Conservation (phyloP, 2,113 vertebrate genomes). For the Poecile atricapillus region DNA sequence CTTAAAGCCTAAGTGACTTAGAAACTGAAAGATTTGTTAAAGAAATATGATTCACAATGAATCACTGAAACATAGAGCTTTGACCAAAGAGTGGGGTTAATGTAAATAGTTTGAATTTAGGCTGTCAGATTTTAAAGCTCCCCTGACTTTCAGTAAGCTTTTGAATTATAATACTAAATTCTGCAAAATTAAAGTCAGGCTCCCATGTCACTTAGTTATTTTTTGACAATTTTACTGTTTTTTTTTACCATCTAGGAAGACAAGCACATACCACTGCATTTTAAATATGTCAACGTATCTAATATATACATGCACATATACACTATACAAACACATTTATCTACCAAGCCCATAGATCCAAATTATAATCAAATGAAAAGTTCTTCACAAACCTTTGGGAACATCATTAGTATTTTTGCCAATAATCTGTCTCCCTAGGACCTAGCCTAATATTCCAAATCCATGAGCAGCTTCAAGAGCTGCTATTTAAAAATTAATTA, state of each 20-base stretch:
- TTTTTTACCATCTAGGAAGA: background rate
- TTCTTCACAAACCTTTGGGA: slow-evolving; percentile 10
- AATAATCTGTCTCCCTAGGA: slow-evolving; percentile 5
- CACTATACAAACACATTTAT: background rate
- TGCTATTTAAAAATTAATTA: slow-evolving; percentile 51
- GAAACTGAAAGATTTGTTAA: background rate
- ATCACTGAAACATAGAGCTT: background rate
- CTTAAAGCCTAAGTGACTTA: background rate
- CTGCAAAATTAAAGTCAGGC: background rate
- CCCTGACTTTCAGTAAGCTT: background rate
- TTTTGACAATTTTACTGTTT: background rate
- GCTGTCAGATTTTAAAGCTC: background rate
- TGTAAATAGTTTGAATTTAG: background rate
- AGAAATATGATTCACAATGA: background rate
- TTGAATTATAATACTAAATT: background rate
- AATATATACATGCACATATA: background rate
- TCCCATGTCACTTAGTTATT: background rate
- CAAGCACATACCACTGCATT: background rate
- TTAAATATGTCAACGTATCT: background rate
- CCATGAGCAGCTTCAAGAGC: slow-evolving; percentile 32
- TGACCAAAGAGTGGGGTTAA: background rate
- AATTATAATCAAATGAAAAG: background rate
- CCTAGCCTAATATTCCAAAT: slow-evolving; percentile 43
- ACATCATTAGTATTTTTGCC: slow-evolving; percentile 31
- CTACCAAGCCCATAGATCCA: background rate